phyloP scores from a whole-genome alignment of 2,113 vertebrate genomes.

The Natator depressus region DNA sequence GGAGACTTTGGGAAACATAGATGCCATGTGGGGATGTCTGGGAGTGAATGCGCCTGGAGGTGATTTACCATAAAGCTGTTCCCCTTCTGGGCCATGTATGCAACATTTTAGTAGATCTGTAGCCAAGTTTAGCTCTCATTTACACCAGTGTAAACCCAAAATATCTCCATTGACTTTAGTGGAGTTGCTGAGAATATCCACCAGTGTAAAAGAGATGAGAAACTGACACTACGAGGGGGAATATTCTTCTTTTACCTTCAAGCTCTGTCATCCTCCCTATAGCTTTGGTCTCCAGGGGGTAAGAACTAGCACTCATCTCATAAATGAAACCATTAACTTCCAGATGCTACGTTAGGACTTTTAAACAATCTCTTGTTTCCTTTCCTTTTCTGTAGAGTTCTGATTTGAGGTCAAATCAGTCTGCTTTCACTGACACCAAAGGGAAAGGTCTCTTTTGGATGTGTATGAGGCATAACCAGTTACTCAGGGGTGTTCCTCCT shows the following conservation, averaged over 20 bases:
- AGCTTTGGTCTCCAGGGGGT: slow-evolving; percentile 10
- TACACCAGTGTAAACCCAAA: not conserved
- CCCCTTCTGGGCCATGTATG: not conserved
- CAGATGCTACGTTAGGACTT: not conserved
- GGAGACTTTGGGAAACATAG: not conserved
- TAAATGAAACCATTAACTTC: slow-evolving; percentile 24
- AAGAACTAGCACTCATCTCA: not conserved
- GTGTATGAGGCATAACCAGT: slow-evolving; percentile 35
- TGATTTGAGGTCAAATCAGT: slow-evolving; percentile 47
- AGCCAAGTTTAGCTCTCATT: not conserved
- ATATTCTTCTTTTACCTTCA: not conserved
- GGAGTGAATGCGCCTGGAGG: not conserved
- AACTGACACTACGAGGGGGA: not conserved
- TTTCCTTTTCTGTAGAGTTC: slow-evolving; percentile 13
- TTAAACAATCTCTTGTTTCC: not conserved
- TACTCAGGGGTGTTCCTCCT: slow-evolving; percentile 40
- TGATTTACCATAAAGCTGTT: not conserved
- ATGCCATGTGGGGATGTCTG: not conserved
- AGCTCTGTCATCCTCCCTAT: slow-evolving; percentile 40
- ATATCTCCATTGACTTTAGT: not conserved
- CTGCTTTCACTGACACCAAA: slow-evolving; percentile 10
- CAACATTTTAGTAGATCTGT: not conserved
- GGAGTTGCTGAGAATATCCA: not conserved
- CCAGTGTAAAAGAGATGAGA: not conserved
- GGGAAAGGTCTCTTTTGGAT: slow-evolving; percentile 38